phyloP scores from a whole-genome alignment of 2,113 vertebrate genomes.

The Ursus arctos region DNA sequence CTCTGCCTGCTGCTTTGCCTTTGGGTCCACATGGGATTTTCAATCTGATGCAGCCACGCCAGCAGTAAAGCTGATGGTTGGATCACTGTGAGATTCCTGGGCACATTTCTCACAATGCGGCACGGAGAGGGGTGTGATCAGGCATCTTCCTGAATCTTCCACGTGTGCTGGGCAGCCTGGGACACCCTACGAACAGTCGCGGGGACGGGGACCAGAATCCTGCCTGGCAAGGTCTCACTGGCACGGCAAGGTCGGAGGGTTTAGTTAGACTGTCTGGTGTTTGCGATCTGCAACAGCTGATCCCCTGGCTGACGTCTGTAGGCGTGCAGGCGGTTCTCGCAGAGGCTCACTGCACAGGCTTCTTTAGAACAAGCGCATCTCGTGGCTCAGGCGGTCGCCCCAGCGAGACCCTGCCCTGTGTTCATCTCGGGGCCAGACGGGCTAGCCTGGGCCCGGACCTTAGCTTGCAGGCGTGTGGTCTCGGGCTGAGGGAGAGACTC shows the following conservation, averaged over 20 bases:
- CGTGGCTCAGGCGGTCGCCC: not conserved
- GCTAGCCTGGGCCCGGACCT: not conserved
- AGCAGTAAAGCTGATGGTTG: not conserved
- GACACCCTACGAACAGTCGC: too few relatives aligned
- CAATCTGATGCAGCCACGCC: too few relatives aligned
- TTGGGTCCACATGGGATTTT: not conserved
- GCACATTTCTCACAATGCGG: not conserved
- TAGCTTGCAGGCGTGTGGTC: not conserved
- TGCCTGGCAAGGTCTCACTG: not conserved
- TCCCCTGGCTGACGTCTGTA: not conserved
- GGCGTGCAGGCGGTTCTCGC: not conserved
- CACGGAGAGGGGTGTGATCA: too few relatives aligned
- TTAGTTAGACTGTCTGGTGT: not conserved
- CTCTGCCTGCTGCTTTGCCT: not conserved
- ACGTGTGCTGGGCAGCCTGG: not conserved
- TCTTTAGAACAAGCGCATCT: not conserved
- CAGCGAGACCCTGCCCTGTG: not conserved
- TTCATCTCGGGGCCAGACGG: not conserved
- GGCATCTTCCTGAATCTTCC: not conserved
- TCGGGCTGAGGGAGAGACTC: not conserved
- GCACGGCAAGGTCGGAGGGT: not conserved
- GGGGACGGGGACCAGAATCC: too few relatives aligned
- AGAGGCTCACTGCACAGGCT: not conserved
- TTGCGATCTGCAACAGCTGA: not conserved
- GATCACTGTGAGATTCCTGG: not conserved